phyloP scores from a whole-genome alignment of 2,113 vertebrate species.

The Donacobius atricapilla region DNA sequence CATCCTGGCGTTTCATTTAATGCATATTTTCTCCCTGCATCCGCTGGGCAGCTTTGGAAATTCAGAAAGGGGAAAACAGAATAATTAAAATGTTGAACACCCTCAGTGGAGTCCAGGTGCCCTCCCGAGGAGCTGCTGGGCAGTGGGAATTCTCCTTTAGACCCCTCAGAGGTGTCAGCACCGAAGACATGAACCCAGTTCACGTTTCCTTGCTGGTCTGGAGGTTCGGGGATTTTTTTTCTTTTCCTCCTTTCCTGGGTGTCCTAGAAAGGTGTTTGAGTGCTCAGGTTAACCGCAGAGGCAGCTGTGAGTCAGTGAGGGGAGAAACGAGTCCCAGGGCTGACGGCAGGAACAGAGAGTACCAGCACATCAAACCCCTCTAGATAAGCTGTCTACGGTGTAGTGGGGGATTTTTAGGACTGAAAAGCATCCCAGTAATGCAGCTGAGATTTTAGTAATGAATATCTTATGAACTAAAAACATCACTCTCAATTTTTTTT shows the following conservation, averaged over 20 bases:
- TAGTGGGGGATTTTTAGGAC: not conserved
- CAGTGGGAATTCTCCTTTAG: not conserved
- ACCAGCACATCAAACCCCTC: not conserved
- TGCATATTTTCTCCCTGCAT: not conserved
- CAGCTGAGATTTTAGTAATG: not conserved
- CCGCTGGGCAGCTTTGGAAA: not conserved
- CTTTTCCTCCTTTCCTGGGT: not conserved
- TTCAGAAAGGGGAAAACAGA: accelerated
- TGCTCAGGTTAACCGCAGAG: not conserved
- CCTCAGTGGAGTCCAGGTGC: accelerated
- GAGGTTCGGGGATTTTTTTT: not conserved
- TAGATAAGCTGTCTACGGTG: not conserved
- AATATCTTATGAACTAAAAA: not conserved
- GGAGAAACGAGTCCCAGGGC: not conserved
- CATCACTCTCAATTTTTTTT: not conserved
- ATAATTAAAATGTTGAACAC: not conserved
- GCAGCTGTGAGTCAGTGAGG: not conserved
- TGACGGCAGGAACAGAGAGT: not conserved
- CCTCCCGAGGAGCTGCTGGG: not conserved
- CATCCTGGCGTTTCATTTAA: not conserved
- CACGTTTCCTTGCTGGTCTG: not conserved
- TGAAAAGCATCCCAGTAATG: not conserved
- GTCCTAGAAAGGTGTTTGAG: not conserved
- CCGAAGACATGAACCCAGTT: not conserved
- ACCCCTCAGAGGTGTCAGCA: not conserved